phyloP scores from a whole-genome alignment of 1,140 invertebrate species.

The Euglossa dilemma region DNA sequence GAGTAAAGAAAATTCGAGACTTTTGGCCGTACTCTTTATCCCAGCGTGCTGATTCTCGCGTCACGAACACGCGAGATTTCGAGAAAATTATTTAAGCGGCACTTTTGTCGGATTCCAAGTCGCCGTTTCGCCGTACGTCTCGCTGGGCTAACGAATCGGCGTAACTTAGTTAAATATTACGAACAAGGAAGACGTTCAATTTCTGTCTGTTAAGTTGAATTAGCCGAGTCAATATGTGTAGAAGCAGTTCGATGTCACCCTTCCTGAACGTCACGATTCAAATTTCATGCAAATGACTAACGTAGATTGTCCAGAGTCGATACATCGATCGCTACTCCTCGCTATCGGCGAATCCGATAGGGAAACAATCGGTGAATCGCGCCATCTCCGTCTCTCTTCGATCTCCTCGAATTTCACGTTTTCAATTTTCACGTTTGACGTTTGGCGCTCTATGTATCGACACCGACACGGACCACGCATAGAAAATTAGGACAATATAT shows the following conservation, averaged over 20 bases:
- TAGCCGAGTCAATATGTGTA: conserved; percentile 63
- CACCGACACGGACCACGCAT: conserved; percentile 2
- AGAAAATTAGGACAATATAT: not conserved
- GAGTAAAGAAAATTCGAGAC: conserved; percentile 15
- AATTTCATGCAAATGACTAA: conserved; percentile 62
- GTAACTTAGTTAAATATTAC: not conserved
- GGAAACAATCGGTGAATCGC: rapidly evolving
- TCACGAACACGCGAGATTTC: no score
- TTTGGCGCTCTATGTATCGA: conserved; percentile 26
- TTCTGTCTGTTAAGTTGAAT: conserved; percentile 48
- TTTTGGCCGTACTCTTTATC: not conserved
- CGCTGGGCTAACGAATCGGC: conserved; percentile 29
- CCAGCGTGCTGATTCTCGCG: not conserved
- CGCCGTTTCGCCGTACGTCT: not conserved
- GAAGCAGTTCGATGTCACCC: conserved; percentile 65
- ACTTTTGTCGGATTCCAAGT: no score
- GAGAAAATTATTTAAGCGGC: no score
- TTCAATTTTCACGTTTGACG: no score
- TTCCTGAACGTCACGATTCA: conserved; percentile 52
- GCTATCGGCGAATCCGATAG: rapidly evolving
- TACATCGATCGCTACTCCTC: conserved; percentile 23
- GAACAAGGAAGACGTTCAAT: conserved; percentile 43
- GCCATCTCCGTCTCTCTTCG: no score
- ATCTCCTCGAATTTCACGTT: no score
- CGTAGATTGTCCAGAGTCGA: conserved; percentile 53